These are phyloP conservation scores for Drosophila seclusa DNA, from an alignment of 2,888 invertebrate species.

Conservation along the genomic window DNA sequence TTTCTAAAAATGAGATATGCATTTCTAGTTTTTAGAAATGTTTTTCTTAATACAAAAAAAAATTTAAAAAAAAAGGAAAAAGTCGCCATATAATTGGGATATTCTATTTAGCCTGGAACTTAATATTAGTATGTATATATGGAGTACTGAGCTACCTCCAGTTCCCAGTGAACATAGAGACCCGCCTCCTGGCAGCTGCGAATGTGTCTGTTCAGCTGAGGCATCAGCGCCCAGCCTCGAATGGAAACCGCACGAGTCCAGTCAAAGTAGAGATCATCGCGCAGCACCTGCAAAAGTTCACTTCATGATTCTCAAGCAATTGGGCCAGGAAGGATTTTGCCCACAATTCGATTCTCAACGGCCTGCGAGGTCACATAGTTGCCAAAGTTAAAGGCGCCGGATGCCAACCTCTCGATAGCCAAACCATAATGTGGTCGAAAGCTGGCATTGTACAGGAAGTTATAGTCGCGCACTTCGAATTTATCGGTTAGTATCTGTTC, in stretches of 20 bases:
- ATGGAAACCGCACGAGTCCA: conserved; percentile 83
- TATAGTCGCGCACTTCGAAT: conserved; percentile 80
- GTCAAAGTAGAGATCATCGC: conserved; percentile 83
- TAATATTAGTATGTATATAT: neutral
- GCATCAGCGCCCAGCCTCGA: conserved; percentile 83
- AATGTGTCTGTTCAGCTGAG: conserved; percentile 76
- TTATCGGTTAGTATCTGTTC: conserved; percentile 75
- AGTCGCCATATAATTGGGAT: too few species aligned
- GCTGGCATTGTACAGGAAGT: conserved; percentile 78
- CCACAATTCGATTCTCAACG: conserved; percentile 79
- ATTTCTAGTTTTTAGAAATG: too few species aligned
- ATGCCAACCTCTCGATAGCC: conserved; percentile 81
- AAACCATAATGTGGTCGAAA: conserved; percentile 78
- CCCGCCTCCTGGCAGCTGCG: conserved; percentile 80
- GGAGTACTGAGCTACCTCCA: conserved; percentile 65
- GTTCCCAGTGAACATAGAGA: conserved; percentile 81
- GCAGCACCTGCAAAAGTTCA: conserved; percentile 66
- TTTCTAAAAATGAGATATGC: too few species aligned
- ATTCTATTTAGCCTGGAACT: neutral
- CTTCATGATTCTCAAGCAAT: neutral
- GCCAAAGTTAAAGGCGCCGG: conserved; percentile 77
- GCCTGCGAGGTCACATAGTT: conserved; percentile 76
- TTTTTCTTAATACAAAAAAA: too few species aligned
- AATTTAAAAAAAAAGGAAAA: too few species aligned
- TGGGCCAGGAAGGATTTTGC: neutral